These are phyloP conservation scores for Microplitis mediator DNA, from an alignment of 1,140 invertebrate genomes.

Conservation along the genomic window DNA sequence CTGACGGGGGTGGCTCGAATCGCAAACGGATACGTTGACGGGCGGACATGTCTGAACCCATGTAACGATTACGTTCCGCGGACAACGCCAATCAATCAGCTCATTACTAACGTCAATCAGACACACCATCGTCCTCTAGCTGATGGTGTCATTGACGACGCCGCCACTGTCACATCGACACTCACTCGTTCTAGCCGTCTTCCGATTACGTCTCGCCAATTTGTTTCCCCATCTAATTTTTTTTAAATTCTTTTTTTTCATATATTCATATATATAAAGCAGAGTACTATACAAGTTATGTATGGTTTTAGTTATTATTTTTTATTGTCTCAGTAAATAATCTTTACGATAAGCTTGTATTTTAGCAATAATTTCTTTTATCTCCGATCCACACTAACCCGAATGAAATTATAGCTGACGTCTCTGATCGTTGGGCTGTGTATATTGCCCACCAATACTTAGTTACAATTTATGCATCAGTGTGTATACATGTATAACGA, in stretches of 20 bases:
- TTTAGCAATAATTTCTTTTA: conserved; percentile 7
- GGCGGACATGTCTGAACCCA: conserved; percentile 39
- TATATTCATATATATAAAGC: neutral
- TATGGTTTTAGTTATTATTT: no score
- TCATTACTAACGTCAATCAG: conserved; percentile 46
- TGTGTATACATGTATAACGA: neutral
- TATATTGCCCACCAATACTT: neutral
- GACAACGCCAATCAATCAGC: conserved; percentile 55
- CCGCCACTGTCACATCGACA: no score
- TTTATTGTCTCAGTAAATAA: no score
- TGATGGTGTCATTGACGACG: neutral
- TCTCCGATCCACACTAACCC: conserved; percentile 38
- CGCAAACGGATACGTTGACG: conserved; percentile 24
- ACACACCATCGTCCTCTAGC: neutral
- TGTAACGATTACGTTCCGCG: conserved; percentile 51
- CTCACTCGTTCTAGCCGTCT: neutral
- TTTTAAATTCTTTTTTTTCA: neutral
- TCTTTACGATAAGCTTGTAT: no score
- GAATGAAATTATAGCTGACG: conserved; percentile 34
- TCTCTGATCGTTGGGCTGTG: neutral
- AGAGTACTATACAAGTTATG: no score
- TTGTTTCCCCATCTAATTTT: neutral
- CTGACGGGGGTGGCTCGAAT: conserved; percentile 39
- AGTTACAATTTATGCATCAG: neutral
- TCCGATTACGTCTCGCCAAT: neutral